Evolutionary conservation across 2,113 vertebrate species (phyloP).

Genomic region (Ammodytes marinus): DNA sequence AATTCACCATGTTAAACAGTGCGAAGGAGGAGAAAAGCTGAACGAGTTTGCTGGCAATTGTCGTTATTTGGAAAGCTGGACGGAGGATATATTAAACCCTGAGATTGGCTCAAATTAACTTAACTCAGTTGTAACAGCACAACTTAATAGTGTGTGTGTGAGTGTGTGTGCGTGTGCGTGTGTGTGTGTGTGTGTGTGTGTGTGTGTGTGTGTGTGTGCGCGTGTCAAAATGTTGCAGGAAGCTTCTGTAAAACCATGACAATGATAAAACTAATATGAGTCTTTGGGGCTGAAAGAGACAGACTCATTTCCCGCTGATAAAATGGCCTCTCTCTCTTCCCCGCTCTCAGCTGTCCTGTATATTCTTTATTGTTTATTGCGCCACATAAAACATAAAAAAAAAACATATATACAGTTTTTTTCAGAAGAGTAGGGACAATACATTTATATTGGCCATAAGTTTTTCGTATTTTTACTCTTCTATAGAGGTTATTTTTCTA

Average conservation of each 20-base stretch:
- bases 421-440: conserved; percentile 34
- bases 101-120: too few species aligned
- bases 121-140: too few species aligned
- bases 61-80: too few species aligned
- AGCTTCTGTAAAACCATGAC: conserved; percentile 22
- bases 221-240: conserved; percentile 3
- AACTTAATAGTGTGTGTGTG: too few species aligned
- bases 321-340: conserved; percentile 46
- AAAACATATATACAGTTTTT: conserved; percentile 16
- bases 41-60: too few species aligned
- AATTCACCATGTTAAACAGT: too few species aligned
- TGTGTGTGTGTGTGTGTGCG: too few species aligned
- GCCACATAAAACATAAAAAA: conserved; percentile 50
- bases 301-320: conserved; percentile 61
- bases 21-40: too few species aligned
- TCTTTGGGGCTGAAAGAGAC: conserved; percentile 42
- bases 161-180: too few species aligned
- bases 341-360: conserved; percentile 44
- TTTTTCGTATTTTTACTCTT: conserved; percentile 38
- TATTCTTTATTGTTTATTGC: conserved; percentile 42
- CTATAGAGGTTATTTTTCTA: conserved; percentile 35
- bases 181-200: too few species aligned
- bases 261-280: conserved; percentile 47
- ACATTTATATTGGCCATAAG: conserved; percentile 53
- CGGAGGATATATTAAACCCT: too few species aligned